Evolutionary conservation across 2,888 invertebrate species (phyloP), one percentile per base, ranked within the genome.

Genomic region (Platycheirus albimanus): DNA sequence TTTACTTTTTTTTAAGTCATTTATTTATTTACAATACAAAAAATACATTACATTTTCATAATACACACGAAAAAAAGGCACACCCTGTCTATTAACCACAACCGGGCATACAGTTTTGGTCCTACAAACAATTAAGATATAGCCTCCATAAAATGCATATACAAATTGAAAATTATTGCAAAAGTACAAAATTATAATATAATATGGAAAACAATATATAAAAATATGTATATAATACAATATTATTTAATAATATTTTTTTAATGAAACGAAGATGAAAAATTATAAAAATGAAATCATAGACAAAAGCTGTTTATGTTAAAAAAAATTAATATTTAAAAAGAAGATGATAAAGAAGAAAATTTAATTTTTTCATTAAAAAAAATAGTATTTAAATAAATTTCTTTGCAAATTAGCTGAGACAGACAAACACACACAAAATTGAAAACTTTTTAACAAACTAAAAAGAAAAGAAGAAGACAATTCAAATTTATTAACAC

Each of bases 241-340:
- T 61, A 61, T 81, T 71, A 80, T 88, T 88, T 88, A 89, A 88
- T 88, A 89, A 87, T 88, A 52, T 36, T n/a, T n/a, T n/a, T n/a
- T n/a, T 38, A 88, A 83, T 80, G 74, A 79, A 85, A 85, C 56
- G 75, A 15, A 58, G 19, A 41, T 41, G 38, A 41, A 76, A 70
- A 78, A 70, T 66, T 54, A 70, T 20, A 17, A 56, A 8, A 45
- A 71, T 85, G 85, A 84, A 84, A 80, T 85, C 85, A 80, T 84
- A 71, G 80, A 85, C 64, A 75, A 75, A 78, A 85, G 85, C 80
- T 77, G 74, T 69, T 77, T 67, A 77, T 58, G 52, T 38, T 61
- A 19, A 61, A n/a, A 41, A 41, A 56, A 33, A 41, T n/a, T 33
- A 56, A 24, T 24, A 24, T 24, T 24, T 15, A 77, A 17, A 51